phyloP scores from a whole-genome alignment of 1,140 invertebrate species.

The Heliconius congener region DNA sequence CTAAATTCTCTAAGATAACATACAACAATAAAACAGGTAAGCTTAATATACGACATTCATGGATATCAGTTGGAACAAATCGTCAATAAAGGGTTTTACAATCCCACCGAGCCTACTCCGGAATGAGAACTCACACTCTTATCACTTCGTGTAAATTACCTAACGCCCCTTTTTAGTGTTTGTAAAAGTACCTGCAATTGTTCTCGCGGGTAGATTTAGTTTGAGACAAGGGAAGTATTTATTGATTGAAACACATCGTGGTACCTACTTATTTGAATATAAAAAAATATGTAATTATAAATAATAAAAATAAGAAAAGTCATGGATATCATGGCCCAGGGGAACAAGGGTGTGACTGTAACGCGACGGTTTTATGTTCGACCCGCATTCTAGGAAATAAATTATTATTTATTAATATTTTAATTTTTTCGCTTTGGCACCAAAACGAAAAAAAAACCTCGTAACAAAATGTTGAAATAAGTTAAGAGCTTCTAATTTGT shows the following conservation, averaged over 20 bases:
- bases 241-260: neutral
- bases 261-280: neutral
- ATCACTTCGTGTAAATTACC: conserved; percentile 37
- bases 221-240: neutral
- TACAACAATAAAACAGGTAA: conserved; percentile 25
- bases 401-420: no score
- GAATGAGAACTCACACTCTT: conserved; percentile 31
- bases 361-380: no score
- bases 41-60: conserved; percentile 23
- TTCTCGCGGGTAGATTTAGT: neutral
- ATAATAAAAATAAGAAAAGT: no score
- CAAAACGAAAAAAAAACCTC: no score
- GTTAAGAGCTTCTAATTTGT: no score
- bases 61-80: conserved; percentile 46
- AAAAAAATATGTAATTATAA: neutral
- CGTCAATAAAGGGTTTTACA: conserved; percentile 51
- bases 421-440: no score
- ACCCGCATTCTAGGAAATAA: no score
- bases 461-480: no score
- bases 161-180: conserved; percentile 21
- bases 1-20: neutral
- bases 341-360: no score
- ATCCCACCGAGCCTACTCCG: conserved; percentile 33
- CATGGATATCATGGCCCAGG: no score
- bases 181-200: neutral